phyloP scores from a whole-genome alignment of 1,140 invertebrate species.

The Nilaparvata lugens region DNA sequence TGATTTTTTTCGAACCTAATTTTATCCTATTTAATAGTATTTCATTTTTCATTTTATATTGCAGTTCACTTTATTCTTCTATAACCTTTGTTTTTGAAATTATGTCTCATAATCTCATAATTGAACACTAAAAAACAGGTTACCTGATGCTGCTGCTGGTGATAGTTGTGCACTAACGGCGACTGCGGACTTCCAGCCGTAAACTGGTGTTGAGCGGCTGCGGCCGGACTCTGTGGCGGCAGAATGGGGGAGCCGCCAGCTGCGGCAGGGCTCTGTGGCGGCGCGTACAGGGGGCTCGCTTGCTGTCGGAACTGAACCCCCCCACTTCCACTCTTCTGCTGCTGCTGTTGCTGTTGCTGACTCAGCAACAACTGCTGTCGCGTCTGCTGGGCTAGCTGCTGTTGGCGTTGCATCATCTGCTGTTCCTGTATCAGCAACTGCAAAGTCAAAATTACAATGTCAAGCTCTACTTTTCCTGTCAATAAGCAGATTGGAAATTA shows the following conservation, averaged over 20 bases:
- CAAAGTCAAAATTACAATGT: not conserved
- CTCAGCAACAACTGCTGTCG: not conserved
- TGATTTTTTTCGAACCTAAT: no score
- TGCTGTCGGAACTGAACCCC: not conserved
- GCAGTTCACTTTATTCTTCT: no score
- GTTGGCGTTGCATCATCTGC: slow-evolving; percentile 9
- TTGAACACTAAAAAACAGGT: no score
- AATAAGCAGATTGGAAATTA: no score
- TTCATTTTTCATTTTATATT: no score
- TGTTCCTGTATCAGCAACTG: not conserved
- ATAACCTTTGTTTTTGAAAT: no score
- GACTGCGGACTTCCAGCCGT: slow-evolving; percentile 1
- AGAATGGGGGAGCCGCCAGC: slow-evolving; percentile 33
- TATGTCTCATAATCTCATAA: no score
- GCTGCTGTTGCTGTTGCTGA: slow-evolving; percentile 5
- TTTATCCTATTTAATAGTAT: no score
- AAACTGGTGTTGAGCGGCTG: slow-evolving; percentile 29
- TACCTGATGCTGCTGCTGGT: slow-evolving; percentile 5
- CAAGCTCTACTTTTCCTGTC: not conserved
- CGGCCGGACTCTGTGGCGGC: slow-evolving; percentile 30
- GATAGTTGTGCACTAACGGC: not conserved
- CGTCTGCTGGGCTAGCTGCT: slow-evolving; percentile 18
- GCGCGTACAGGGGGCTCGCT: not conserved
- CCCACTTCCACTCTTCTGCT: not conserved
- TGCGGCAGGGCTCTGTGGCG: slow-evolving; percentile 13